Evolutionary conservation across 64 coral and sea anemone species (phyloP).

Genomic region (Orbicella faveolata): DNA sequence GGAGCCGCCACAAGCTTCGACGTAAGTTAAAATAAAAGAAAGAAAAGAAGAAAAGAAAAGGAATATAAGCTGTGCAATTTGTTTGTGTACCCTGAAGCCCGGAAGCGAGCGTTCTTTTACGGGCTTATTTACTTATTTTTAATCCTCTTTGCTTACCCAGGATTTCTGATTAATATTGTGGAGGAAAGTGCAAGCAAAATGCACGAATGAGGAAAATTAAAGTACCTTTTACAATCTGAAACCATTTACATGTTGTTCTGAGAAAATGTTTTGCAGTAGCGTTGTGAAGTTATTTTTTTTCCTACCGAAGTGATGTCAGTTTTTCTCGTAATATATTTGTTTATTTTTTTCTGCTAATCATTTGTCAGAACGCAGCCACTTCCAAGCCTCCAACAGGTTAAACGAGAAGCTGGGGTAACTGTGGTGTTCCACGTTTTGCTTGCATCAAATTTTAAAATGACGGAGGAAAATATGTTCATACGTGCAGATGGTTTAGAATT

Average conservation of each 20-base stretch:
- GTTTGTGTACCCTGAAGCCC: too few relatives aligned
- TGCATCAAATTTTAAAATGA: conserved; percentile 6
- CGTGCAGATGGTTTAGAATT: background rate
- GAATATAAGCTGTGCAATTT: too few relatives aligned
- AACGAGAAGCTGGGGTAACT: background rate
- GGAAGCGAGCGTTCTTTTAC: too few relatives aligned
- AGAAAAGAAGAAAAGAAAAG: background rate
- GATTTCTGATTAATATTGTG: too few relatives aligned
- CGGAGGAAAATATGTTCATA: background rate
- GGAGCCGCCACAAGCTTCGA: background rate
- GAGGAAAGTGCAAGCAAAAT: too few relatives aligned
- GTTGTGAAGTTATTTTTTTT: background rate
- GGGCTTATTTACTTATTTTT: too few relatives aligned
- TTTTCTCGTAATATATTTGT: background rate
- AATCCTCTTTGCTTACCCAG: too few relatives aligned
- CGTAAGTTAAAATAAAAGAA: background rate
- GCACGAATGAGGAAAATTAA: too few relatives aligned
- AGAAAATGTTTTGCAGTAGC: too few relatives aligned
- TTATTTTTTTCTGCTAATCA: background rate
- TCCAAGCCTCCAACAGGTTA: background rate
- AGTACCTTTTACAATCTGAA: too few relatives aligned
- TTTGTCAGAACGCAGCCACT: background rate
- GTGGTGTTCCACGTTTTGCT: conserved; percentile 21
- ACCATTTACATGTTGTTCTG: too few relatives aligned
- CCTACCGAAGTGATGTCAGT: background rate